Conservation (phyloP, 2,888 invertebrate genomes). For the Apeira syringaria region DNA sequence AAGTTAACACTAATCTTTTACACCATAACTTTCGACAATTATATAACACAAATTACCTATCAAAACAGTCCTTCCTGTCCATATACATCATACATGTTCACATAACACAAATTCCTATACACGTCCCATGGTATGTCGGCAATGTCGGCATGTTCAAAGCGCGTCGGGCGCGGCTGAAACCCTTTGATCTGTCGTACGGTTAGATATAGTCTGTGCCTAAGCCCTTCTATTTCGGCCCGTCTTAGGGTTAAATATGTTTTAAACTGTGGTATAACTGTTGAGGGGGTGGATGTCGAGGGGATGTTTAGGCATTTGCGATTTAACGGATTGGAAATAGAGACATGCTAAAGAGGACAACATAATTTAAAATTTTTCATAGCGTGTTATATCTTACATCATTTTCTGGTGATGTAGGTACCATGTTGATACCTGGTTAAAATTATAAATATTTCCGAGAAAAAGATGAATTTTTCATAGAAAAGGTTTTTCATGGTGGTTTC, state of each 20-base stretch:
- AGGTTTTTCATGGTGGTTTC: too few relatives aligned
- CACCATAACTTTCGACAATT: neutral
- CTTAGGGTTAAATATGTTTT: slow-evolving; percentile 31
- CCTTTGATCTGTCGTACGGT: slow-evolving; percentile 54
- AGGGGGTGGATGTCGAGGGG: slow-evolving; percentile 12
- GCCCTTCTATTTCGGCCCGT: slow-evolving; percentile 56
- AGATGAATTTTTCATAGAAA: too few relatives aligned
- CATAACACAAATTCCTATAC: slow-evolving; percentile 33
- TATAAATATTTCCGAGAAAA: too few relatives aligned
- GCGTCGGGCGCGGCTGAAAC: slow-evolving; percentile 41
- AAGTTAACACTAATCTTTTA: too few relatives aligned
- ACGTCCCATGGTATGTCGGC: slow-evolving; percentile 40
- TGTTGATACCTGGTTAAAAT: too few relatives aligned
- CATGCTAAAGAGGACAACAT: neutral
- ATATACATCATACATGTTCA: slow-evolving; percentile 12
- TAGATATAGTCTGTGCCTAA: slow-evolving; percentile 40
- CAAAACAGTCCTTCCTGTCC: slow-evolving; percentile 25
- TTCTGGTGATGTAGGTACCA: too few relatives aligned
- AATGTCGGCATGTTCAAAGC: slow-evolving; percentile 54
- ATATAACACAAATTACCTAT: slow-evolving; percentile 20
- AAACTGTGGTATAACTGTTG: slow-evolving; percentile 21
- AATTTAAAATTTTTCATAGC: too few relatives aligned
- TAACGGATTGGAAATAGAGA: slow-evolving; percentile 13
- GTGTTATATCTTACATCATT: too few relatives aligned
- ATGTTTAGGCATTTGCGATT: slow-evolving; percentile 22